phyloP scores from a whole-genome alignment of 1,140 invertebrate species.

The Trichomalopsis sarcophagae region DNA sequence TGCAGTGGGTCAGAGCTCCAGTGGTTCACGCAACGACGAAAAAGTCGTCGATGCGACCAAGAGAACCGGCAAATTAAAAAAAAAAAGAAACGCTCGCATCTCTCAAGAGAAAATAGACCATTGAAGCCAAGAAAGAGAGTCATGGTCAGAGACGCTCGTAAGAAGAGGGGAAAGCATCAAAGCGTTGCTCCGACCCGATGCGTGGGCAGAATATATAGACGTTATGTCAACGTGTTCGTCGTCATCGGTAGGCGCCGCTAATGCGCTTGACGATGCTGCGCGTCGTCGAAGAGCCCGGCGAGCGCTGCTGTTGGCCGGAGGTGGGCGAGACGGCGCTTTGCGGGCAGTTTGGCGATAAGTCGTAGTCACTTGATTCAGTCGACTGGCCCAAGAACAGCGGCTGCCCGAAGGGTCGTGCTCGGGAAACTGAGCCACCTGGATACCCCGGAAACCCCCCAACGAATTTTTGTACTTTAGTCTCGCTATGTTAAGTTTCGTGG shows the following conservation, averaged over 20 bases:
- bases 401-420: slow-evolving; percentile 83
- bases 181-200: not conserved
- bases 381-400: slow-evolving; percentile 77
- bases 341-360: not conserved
- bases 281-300: not conserved
- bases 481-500: too few relatives aligned
- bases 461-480: too few relatives aligned
- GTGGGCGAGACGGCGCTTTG: not conserved
- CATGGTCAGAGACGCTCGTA: not conserved
- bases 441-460: not conserved
- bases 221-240: slow-evolving; percentile 57
- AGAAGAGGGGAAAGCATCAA: too few relatives aligned
- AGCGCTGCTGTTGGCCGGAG: slow-evolving; percentile 42
- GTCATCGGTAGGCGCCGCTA: slow-evolving; percentile 59
- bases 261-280: slow-evolving; percentile 39
- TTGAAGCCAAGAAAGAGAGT: not conserved
- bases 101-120: not conserved
- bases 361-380: not conserved
- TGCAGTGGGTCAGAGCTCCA: not conserved
- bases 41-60: not conserved
- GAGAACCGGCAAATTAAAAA: not conserved
- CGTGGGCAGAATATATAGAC: not conserved
- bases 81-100: not conserved
- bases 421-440: slow-evolving; percentile 61
- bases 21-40: not conserved